Conservation (phyloP, 2,113 vertebrate species). For the Riparia riparia region DNA sequence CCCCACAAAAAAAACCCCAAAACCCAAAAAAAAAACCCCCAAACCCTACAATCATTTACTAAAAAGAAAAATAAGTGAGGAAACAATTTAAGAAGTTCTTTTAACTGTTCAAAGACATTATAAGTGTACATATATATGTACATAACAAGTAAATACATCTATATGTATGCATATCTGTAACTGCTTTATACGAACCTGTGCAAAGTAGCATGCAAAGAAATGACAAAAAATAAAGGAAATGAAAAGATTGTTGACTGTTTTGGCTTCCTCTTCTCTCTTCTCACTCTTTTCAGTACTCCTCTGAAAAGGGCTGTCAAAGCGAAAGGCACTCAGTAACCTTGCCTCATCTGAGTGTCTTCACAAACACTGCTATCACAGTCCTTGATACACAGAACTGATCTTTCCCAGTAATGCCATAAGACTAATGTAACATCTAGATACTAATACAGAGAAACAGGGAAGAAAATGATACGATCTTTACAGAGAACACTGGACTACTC, state of each 20-base stretch:
- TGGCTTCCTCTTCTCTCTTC: background rate
- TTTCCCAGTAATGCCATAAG: background rate
- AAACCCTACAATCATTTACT: background rate
- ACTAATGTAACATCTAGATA: background rate
- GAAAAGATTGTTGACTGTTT: background rate
- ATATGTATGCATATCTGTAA: background rate
- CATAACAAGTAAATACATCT: background rate
- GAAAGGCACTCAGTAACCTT: background rate
- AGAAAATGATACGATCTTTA: background rate
- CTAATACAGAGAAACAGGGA: background rate
- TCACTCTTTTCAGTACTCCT: background rate
- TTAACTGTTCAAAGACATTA: background rate
- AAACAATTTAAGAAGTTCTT: background rate
- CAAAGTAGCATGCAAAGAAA: background rate
- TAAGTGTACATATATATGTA: background rate
- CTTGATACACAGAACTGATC: background rate
- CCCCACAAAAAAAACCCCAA: no score
- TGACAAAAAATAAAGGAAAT: background rate
- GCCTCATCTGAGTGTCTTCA: background rate
- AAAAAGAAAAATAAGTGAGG: background rate
- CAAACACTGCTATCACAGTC: background rate
- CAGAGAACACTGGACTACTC: background rate
- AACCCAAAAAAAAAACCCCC: background rate
- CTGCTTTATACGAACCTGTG: background rate
- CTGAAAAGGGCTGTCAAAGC: background rate